Base-by-base conservation (phyloP, 2,888 invertebrate genomes). In the Griposia aprilina region DNA sequence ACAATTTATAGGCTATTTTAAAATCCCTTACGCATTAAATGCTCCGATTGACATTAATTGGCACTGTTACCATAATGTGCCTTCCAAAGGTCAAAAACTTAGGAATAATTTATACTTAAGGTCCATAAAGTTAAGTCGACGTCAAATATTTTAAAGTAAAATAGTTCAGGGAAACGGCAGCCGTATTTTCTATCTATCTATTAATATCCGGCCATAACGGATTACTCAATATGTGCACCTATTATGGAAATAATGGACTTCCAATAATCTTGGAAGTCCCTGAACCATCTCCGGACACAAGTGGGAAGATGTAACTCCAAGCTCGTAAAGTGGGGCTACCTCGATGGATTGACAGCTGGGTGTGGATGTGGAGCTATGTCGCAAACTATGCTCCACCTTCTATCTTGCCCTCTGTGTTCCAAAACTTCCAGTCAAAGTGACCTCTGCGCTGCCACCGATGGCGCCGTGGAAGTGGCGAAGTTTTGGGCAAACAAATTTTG, bases 21-120 rank as follows among this genome's bases (percentile, higher is more conserved):
- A 77, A 76, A 72, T 67, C 36, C 66, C 62, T 55, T n/a, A 59
- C 60, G 69, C 69, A 48, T 83, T 84, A 84, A 73, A 84, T 81
- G 71, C 26, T 23, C 30, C 55, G 81, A 76, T 72, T 87, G 83
- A 88, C 86, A 81, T 82, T 85, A 75, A 85, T 76, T 83, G 76
- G 36, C 66, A 74, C 71, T 60, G 63, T 67, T 68, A 68, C 68
- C n/a, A 5, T 59, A 62, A 52, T 48, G 45, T 63, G 20, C 52
- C n/a, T 70, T 69, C 6, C 10, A 48, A 73, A 66, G 23, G 15
- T 41, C 15, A 67, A 71, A 57, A 41, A 60, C 52, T 30, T 36
- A 26, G 26, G n/a, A 60, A 60, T 72, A 66, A 66, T 66, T 66
- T 66, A 73, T 71, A 50, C 20, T 63, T 55, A n/a, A 41, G 8